Percentiles rank a stretch among this genome's conserved stretches.
Evolutionary conservation across 2,888 invertebrate genomes (phyloP).

Genomic region (Apotomis turbidana): DNA sequence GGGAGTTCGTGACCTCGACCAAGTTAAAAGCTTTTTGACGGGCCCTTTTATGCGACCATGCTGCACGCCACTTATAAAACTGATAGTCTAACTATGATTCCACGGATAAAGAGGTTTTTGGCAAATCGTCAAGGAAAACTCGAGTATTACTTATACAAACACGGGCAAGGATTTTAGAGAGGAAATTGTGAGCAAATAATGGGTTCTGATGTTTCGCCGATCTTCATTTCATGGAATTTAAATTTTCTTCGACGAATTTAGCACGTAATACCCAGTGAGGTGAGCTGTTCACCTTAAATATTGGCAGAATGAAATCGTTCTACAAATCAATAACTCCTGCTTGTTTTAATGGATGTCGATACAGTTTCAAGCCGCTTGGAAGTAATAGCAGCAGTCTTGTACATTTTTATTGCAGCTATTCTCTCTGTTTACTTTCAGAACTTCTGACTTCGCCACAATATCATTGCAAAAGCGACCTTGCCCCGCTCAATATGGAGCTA

Average conservation of each 20-base stretch:
- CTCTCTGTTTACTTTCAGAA: neutral
- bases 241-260: too few species aligned
- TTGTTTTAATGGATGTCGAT: constrained; percentile 13
- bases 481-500: neutral
- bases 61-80: neutral
- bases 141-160: neutral
- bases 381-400: constrained; percentile 1
- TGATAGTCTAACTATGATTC: neutral
- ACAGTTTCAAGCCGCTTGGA: neutral
- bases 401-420: constrained; percentile 33
- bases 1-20: constrained; percentile 14
- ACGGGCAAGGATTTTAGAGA: neutral
- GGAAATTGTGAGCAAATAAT: too few species aligned
- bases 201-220: too few species aligned
- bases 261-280: too few species aligned
- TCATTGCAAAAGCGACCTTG: neutral
- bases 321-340: constrained; percentile 1
- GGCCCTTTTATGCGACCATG: constrained; percentile 17
- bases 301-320: neutral
- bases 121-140: constrained; percentile 5
- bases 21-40: constrained; percentile 32
- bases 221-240: too few species aligned
- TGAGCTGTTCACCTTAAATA: neutral
- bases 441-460: neutral
- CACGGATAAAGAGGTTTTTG: neutral